These are phyloP conservation scores for Syngnathoides biaculeatus DNA, from an alignment of 2,113 vertebrate species.

Conservation along the genomic window DNA sequence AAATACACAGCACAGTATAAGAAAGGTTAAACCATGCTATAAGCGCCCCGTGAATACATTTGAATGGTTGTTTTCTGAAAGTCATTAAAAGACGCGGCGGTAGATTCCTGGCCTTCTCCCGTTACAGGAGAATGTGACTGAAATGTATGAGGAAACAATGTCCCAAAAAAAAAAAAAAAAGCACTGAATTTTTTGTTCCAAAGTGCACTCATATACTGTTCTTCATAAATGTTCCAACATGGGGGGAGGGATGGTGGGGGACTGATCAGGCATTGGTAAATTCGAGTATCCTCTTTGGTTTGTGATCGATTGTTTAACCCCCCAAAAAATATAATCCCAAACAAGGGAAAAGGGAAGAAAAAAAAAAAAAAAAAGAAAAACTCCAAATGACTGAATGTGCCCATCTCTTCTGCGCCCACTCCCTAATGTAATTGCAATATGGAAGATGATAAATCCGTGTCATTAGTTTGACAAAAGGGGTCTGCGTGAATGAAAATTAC, in stretches of 20 bases:
- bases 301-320: constrained; percentile 27
- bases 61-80: constrained; percentile 39
- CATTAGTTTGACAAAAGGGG: constrained; percentile 3
- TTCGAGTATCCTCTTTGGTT: constrained; percentile 65
- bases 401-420: constrained; percentile 9
- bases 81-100: constrained; percentile 31
- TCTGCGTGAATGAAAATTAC: constrained; percentile 19
- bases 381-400: constrained; percentile 18
- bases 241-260: no score
- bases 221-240: constrained; percentile 33
- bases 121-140: constrained; percentile 6
- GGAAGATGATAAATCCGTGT: constrained; percentile 22
- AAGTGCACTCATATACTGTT: constrained; percentile 45
- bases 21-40: constrained; percentile 64
- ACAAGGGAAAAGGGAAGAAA: no score
- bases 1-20: constrained; percentile 57
- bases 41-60: constrained; percentile 47
- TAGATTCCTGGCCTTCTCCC: constrained; percentile 20
- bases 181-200: constrained; percentile 36
- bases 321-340: no score
- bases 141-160: constrained; percentile 38
- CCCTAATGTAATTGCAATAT: constrained; percentile 28
- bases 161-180: constrained; percentile 27
- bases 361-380: constrained; percentile 10
- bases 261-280: constrained; percentile 33